Conservation (phyloP, 2,113 vertebrate genomes). For the Cinclus cinclus region DNA sequence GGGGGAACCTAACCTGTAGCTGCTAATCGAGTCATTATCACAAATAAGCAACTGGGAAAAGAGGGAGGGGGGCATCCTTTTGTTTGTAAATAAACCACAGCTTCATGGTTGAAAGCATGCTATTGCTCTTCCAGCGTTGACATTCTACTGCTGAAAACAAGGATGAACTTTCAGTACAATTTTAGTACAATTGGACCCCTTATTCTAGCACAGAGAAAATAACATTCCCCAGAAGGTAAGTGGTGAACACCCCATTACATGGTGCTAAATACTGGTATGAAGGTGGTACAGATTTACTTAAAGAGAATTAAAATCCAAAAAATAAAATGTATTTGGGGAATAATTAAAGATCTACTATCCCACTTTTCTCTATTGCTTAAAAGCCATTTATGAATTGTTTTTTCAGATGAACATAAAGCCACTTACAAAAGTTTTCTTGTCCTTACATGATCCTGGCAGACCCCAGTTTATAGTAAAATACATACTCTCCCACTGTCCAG, state of each 20-base stretch:
- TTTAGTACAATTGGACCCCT: not conserved
- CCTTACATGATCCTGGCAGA: not conserved
- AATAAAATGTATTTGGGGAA: not conserved
- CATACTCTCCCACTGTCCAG: not conserved
- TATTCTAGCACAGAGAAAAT: not conserved
- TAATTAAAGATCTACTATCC: not conserved
- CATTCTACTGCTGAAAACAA: not conserved
- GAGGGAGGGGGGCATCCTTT: not conserved
- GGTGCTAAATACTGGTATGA: conserved; percentile 50
- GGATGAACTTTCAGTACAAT: not conserved
- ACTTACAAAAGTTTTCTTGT: not conserved
- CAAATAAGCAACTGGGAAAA: conserved; percentile 39
- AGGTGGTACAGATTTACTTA: not conserved
- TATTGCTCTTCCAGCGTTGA: conserved; percentile 12
- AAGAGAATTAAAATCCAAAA: not conserved
- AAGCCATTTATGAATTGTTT: not conserved
- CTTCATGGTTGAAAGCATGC: conserved; percentile 46
- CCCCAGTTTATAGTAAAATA: conserved; percentile 18
- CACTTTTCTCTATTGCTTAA: conserved; percentile 38
- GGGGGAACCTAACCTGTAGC: not conserved
- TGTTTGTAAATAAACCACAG: conserved; percentile 62
- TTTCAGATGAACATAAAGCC: not conserved
- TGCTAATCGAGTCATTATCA: not conserved
- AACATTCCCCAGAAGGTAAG: conserved; percentile 7
- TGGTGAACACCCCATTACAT: conserved; percentile 18